These are phyloP conservation scores for Orius laevigatus DNA, from an alignment of 1,140 invertebrate species.

Conservation along the genomic window DNA sequence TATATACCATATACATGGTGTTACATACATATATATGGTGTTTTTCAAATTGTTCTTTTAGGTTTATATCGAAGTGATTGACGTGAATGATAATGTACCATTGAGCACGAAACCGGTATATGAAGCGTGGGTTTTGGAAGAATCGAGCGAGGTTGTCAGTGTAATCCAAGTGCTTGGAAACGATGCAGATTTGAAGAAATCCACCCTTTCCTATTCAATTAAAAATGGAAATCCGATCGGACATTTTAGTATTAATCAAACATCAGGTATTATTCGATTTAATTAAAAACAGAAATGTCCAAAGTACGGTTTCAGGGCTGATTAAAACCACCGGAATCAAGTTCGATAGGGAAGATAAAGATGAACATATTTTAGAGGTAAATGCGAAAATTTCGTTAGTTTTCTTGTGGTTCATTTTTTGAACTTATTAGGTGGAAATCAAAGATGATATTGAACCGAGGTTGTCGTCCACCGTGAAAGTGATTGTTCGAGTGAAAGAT, in stretches of 20 bases:
- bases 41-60: no score
- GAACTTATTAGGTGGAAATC: slow-evolving; percentile 42
- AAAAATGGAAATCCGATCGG: slow-evolving; percentile 75
- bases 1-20: no score
- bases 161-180: slow-evolving; percentile 55
- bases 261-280: slow-evolving; percentile 44
- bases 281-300: background rate
- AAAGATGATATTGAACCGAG: slow-evolving; percentile 58
- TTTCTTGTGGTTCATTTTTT: background rate
- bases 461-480: slow-evolving; percentile 55
- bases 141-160: slow-evolving; percentile 52
- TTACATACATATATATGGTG: no score
- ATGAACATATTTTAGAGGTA: slow-evolving; percentile 69
- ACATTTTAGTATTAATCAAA: slow-evolving; percentile 70
- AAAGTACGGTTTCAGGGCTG: slow-evolving; percentile 43
- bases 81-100: slow-evolving; percentile 14
- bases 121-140: slow-evolving; percentile 60
- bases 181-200: slow-evolving; percentile 68
- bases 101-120: slow-evolving; percentile 7
- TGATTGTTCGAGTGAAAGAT: slow-evolving; percentile 70
- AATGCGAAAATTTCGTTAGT: background rate
- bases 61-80: slow-evolving; percentile 9
- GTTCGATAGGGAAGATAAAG: slow-evolving; percentile 65
- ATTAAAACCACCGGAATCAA: slow-evolving; percentile 61
- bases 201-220: slow-evolving; percentile 65